Percentiles rank a stretch among this genome's conserved stretches.
Conservation (phyloP, 37 sponge, comb jelly and placozoan species). For the Tethya wilhelma region DNA sequence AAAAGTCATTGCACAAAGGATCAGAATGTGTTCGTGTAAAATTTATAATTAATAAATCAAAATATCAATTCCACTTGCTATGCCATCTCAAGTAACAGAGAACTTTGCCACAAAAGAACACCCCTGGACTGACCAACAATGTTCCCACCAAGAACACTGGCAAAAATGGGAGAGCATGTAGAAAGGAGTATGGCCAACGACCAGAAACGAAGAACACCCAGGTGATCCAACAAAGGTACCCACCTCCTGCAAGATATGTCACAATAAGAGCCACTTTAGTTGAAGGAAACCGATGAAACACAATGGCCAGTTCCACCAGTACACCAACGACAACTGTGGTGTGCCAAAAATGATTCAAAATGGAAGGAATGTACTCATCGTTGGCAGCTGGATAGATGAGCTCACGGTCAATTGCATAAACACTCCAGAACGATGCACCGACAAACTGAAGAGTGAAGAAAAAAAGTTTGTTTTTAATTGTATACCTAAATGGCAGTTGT, state of each 20-base stretch:
- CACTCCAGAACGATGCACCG: constrained; percentile 65
- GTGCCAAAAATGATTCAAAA: constrained; percentile 76
- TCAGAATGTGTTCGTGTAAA: too few species aligned
- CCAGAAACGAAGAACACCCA: constrained; percentile 20
- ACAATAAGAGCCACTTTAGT: constrained; percentile 16
- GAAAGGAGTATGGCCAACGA: constrained; percentile 66
- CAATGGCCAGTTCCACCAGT: constrained; percentile 63
- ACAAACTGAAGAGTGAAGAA: too few species aligned
- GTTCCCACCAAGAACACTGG: constrained; percentile 64
- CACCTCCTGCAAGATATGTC: constrained; percentile 3
- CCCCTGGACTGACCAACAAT: constrained; percentile 14
- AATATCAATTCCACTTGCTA: too few species aligned
- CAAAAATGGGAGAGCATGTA: constrained; percentile 41
- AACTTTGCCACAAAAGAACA: constrained; percentile 46
- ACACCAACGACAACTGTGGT: constrained; percentile 40
- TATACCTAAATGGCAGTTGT: too few species aligned
- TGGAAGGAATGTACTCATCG: constrained; percentile 54
- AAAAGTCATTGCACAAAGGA: too few species aligned
- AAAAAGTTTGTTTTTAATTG: too few species aligned
- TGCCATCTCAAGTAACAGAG: constrained; percentile 54
- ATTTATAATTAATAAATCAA: too few species aligned
- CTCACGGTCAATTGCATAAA: constrained; percentile 71
- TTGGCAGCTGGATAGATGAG: constrained; percentile 57
- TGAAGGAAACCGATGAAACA: constrained; percentile 71
- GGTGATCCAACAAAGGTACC: constrained; percentile 67